phyloP scores from a whole-genome alignment of 2,113 vertebrate genomes.

The Hemibagrus wyckioides region DNA sequence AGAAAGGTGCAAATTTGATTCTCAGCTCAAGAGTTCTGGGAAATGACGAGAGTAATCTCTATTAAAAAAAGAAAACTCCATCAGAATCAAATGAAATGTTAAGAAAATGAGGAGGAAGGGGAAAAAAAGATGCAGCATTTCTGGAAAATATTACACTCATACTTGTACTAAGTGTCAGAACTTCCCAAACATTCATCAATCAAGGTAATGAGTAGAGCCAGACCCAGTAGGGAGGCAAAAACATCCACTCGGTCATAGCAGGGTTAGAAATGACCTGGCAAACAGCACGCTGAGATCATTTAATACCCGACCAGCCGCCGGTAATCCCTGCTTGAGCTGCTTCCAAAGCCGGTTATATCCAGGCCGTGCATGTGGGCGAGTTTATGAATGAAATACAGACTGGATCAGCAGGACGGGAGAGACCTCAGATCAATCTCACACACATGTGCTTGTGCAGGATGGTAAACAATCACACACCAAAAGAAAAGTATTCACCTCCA shows the following conservation, averaged over 20 bases:
- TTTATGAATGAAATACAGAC: slow-evolving; percentile 33
- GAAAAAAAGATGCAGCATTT: not conserved
- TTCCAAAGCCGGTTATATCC: slow-evolving; percentile 40
- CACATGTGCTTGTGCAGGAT: not conserved
- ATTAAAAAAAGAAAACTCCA: not conserved
- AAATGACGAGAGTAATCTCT: not conserved
- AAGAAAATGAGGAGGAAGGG: not conserved
- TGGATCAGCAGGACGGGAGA: not conserved
- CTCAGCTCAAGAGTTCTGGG: not conserved
- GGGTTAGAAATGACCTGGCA: slow-evolving; percentile 45
- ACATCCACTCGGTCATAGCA: not conserved
- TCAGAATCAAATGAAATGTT: not conserved
- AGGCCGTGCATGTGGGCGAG: slow-evolving; percentile 10
- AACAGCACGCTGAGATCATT: not conserved
- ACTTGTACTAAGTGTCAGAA: not conserved
- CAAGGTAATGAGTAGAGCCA: not conserved
- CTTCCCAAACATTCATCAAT: not conserved
- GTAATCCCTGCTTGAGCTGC: slow-evolving; percentile 42
- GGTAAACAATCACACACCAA: not conserved
- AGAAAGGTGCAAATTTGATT: not conserved
- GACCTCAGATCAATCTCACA: not conserved
- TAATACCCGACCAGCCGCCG: slow-evolving; percentile 37
- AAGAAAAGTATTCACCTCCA: slow-evolving; percentile 68
- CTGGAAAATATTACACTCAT: not conserved
- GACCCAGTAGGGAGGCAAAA: not conserved